phyloP scores from a whole-genome alignment of 2,113 vertebrate genomes.

The Nesogale talazaci region DNA sequence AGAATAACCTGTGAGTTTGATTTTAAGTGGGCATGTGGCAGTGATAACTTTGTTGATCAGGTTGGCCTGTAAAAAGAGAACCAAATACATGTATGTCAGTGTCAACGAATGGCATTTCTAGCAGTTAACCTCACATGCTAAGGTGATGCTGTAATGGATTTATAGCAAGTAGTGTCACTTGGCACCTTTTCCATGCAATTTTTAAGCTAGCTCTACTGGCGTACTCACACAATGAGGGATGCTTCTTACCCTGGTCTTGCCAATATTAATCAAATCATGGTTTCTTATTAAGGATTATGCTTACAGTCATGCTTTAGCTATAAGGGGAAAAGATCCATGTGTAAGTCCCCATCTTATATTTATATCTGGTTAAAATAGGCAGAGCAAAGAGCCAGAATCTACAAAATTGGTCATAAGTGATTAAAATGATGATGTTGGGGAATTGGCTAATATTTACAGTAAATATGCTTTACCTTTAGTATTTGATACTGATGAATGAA shows the following conservation, averaged over 20 bases:
- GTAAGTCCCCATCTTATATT: not conserved
- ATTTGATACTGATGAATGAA: not conserved
- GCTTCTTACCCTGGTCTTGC: not conserved
- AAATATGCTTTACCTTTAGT: not conserved
- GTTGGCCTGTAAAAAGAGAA: not conserved
- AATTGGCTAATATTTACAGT: not conserved
- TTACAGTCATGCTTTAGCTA: no score
- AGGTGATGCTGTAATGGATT: not conserved
- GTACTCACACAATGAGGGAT: not conserved
- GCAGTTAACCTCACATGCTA: not conserved
- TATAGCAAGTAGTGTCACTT: not conserved
- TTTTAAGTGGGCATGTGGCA: not conserved
- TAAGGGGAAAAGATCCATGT: no score
- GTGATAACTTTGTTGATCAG: not conserved
- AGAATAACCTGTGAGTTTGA: not conserved
- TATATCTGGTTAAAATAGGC: not conserved
- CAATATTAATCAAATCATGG: not conserved
- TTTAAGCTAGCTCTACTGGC: not conserved
- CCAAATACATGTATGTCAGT: not conserved
- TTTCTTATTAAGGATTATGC: no score
- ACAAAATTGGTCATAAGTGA: not conserved
- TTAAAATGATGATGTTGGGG: not conserved
- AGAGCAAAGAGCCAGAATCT: not conserved
- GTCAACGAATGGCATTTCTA: not conserved
- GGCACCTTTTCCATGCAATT: not conserved